These are phyloP conservation scores for Osedax frankpressi DNA, from an alignment of 2,888 invertebrate genomes.

Conservation along the genomic window DNA sequence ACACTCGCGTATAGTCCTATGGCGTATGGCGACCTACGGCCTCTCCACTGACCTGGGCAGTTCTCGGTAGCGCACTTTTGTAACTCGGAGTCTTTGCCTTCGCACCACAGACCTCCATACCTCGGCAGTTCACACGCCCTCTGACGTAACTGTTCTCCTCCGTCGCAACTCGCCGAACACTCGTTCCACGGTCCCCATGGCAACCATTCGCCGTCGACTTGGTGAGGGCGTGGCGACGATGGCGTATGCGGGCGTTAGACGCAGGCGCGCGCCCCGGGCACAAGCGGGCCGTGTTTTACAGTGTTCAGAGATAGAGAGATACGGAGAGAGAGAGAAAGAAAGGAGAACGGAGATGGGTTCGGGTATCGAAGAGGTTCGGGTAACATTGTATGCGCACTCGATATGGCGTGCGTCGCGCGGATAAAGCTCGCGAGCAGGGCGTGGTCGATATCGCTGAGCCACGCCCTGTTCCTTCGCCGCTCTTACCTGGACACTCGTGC, in stretches of 20 bases:
- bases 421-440: too few relatives aligned
- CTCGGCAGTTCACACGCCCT: constrained; percentile 32
- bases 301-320: too few relatives aligned
- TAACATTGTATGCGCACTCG: neutral
- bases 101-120: constrained; percentile 32
- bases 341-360: too few relatives aligned
- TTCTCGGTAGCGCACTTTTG: constrained; percentile 30
- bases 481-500: constrained; percentile 17
- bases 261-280: too few relatives aligned
- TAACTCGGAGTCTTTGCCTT: constrained; percentile 27
- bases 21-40: too few relatives aligned
- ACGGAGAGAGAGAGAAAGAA: too few relatives aligned
- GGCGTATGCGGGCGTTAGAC: too few relatives aligned
- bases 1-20: too few relatives aligned
- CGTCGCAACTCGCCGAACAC: constrained; percentile 35
- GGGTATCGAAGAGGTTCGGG: neutral
- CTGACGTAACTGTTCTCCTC: constrained; percentile 31
- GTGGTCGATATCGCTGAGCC: too few relatives aligned
- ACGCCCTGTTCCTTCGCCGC: constrained; percentile 16
- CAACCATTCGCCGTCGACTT: constrained; percentile 29
- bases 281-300: too few relatives aligned
- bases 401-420: too few relatives aligned
- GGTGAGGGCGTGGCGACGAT: too few relatives aligned
- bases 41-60: constrained; percentile 34
- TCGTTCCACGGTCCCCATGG: constrained; percentile 33